Evolutionary conservation across 1,140 invertebrate species (phyloP), one percentile per base, ranked within the genome.

Genomic region (Caenorhabditis tropicalis): DNA sequence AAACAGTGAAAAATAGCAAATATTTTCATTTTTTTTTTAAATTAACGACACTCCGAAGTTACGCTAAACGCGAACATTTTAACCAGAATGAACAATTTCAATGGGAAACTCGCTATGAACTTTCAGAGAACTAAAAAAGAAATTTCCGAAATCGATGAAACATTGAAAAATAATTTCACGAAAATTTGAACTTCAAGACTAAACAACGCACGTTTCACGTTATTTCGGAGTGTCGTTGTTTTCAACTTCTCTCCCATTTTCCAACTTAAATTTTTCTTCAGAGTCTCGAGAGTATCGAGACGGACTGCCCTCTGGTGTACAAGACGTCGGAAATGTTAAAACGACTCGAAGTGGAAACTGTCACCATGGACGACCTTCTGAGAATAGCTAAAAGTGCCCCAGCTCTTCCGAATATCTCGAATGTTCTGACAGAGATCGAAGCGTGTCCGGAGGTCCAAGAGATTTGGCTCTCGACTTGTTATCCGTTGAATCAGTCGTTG

Each of bases 391-490:
- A 79, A 49, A 70, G 70, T 56, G 56, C 70, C 16, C 86, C 86
- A 24, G 80, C 86, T 10, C 36, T 87, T 10, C 85, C 86, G 9
- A 87, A 87, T 58, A 84, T 84, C 51, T 84, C 70, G 5, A 80
- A 70, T 36, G 86, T 87, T 5, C 82, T 87, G 9, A 81, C 86
- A 3, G 86, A 87, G 19, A 82, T 87, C 27, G 83, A 82, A 46
- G 86, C 86, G 2, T 81, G 79, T 27, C 48, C 85, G 1, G 85
- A 87, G 19, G 31, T 87, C 2, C 86, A 87, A 46, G 86, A 87
- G 51, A 83, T 87, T 19, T 87, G 86, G 86, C 49, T 87, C 9
- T 87, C 86, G 3, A 74, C 86, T 4, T 86, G 86, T 49, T 87
- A 87, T 79, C 86, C 86, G 15, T 60, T 86, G 56, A 85, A 87